Evolutionary conservation across 2,797 vertebrate genomes (phyloP).

Genomic region (Picus viridis): DNA sequence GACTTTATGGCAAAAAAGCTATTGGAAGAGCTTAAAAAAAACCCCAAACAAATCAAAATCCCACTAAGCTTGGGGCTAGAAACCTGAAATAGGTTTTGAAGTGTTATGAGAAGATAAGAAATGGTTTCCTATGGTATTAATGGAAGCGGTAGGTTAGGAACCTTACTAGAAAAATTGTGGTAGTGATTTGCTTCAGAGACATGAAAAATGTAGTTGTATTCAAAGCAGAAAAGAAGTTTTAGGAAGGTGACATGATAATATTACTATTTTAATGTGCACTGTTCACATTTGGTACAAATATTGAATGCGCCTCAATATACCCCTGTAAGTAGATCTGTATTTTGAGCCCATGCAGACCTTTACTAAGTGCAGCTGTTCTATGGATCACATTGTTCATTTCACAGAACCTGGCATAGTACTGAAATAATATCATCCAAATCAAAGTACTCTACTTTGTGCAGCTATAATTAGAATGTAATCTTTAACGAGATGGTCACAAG

Average conservation of each 20-base stretch:
- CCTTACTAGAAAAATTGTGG: not conserved
- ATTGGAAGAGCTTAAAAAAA: not conserved
- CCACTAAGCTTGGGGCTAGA: not conserved
- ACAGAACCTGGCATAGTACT: not conserved
- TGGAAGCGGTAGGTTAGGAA: not conserved
- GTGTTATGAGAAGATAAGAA: not conserved
- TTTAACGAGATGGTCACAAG: not conserved
- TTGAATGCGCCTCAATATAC: not conserved
- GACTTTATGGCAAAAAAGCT: conserved; percentile 8
- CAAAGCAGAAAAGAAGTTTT: not conserved
- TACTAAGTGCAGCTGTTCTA: not conserved
- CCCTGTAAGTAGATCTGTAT: not conserved
- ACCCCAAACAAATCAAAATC: not conserved
- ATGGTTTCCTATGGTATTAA: not conserved
- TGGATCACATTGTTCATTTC: not conserved
- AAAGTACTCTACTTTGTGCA: not conserved
- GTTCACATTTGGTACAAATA: not conserved
- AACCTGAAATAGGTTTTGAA: not conserved
- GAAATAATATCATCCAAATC: not conserved
- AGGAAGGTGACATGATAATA: not conserved
- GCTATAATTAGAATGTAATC: not conserved
- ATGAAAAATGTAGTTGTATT: not conserved
- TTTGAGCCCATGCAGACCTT: not conserved
- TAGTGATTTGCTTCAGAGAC: not conserved
- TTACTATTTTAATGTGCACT: not conserved